A percentile compares a stretch with the other conserved stretches of the same genome.
Evolutionary conservation across 2,888 invertebrate genomes (phyloP).

Genomic region (Taenaris catops): DNA sequence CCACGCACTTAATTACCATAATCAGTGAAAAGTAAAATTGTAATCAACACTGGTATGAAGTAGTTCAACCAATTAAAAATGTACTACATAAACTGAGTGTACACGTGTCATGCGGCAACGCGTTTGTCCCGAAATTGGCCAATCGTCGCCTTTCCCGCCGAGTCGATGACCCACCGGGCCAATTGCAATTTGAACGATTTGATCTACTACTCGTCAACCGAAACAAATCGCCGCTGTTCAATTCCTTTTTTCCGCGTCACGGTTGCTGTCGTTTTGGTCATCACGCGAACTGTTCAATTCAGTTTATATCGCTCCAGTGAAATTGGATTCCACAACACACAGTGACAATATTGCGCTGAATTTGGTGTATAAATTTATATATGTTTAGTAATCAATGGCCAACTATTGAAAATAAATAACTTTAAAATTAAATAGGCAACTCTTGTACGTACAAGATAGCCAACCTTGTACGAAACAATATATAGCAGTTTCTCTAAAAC

Average conservation of each 20-base stretch:
- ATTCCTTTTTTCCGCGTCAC: constrained; percentile 39
- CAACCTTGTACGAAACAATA: too few species aligned
- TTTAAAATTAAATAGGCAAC: too few species aligned
- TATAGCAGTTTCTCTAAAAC: too few species aligned
- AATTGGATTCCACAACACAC: constrained; percentile 28
- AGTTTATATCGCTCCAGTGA: constrained; percentile 27
- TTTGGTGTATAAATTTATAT: too few species aligned
- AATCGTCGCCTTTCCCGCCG: constrained; percentile 29
- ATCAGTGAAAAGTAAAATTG: background rate
- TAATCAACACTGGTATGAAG: constrained; percentile 1
- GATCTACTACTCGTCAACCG: constrained; percentile 53
- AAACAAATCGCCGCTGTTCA: constrained; percentile 56
- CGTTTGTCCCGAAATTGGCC: constrained; percentile 10
- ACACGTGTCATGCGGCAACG: constrained; percentile 4
- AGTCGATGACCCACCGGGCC: constrained; percentile 58
- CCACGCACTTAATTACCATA: background rate
- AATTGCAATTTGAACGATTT: constrained; percentile 46
- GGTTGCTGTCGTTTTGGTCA: constrained; percentile 35
- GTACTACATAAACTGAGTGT: background rate
- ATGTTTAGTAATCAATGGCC: too few species aligned
- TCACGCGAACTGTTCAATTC: constrained; percentile 26
- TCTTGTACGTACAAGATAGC: too few species aligned
- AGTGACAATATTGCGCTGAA: too few species aligned
- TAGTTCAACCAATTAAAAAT: constrained; percentile 8
- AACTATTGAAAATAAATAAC: too few species aligned